Percentiles rank a stretch among this genome's conserved stretches.
Evolutionary conservation across 2,888 invertebrate genomes (phyloP).

Genomic region (Tigriopus californicus): DNA sequence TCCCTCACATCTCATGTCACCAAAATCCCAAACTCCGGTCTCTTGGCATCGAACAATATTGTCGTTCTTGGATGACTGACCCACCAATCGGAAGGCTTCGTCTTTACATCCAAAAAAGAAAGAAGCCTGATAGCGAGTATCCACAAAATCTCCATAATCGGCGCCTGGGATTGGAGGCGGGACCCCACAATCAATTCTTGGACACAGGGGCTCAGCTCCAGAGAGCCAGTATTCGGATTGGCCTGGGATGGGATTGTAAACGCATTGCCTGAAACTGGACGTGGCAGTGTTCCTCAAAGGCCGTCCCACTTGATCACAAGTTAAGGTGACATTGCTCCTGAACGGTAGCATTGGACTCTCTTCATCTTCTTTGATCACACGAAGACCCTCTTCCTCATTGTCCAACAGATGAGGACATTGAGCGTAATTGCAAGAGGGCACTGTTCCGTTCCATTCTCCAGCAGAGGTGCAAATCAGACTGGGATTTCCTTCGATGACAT

Average conservation of each 20-base stretch:
- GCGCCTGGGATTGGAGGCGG: slow-evolving; percentile 83
- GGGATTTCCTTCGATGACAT: slow-evolving; percentile 70
- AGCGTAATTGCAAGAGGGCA: slow-evolving; percentile 64
- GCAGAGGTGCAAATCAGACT: slow-evolving; percentile 67
- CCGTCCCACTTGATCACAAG: slow-evolving; percentile 56
- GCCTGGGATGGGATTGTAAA: slow-evolving; percentile 75
- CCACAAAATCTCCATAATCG: slow-evolving; percentile 68
- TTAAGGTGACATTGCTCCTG: slow-evolving; percentile 69
- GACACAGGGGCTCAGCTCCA: slow-evolving; percentile 64
- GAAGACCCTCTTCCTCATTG: slow-evolving; percentile 65
- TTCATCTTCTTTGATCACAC: slow-evolving; percentile 54
- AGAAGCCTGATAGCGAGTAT: slow-evolving; percentile 75
- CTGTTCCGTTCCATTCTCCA: slow-evolving; percentile 82
- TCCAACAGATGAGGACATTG: slow-evolving; percentile 74
- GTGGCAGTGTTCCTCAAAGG: slow-evolving; percentile 59
- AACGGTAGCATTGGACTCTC: slow-evolving; percentile 70
- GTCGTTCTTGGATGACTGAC: slow-evolving; percentile 75
- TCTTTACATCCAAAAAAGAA: slow-evolving; percentile 85
- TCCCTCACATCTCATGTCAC: slow-evolving; percentile 83
- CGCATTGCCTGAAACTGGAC: slow-evolving; percentile 75
- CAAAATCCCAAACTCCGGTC: slow-evolving; percentile 92
- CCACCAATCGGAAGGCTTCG: slow-evolving; percentile 79
- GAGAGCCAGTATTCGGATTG: slow-evolving; percentile 64
- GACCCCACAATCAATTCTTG: slow-evolving; percentile 70
- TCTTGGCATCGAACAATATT: slow-evolving; percentile 57